These are phyloP conservation scores for Megamerina dolium DNA, from an alignment of 2,888 invertebrate species.

Conservation along the genomic window DNA sequence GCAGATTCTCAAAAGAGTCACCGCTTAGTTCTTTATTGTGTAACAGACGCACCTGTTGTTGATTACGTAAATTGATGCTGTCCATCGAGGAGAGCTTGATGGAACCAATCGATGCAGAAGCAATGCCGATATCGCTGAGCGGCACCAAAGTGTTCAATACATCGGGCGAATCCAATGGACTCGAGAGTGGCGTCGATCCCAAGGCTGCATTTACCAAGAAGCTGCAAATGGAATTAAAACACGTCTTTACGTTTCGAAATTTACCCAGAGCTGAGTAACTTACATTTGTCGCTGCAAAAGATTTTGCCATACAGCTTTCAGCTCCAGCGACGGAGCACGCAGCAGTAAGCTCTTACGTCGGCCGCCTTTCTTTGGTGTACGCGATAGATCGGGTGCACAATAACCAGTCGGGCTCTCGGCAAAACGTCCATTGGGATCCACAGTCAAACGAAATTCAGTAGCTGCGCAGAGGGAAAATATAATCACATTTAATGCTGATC, in stretches of 20 bases:
- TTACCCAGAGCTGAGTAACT: constrained; percentile 37
- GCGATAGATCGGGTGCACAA: constrained; percentile 61
- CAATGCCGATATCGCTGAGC: constrained; percentile 46
- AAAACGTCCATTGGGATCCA: constrained; percentile 59
- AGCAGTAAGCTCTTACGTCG: constrained; percentile 66
- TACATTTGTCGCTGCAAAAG: constrained; percentile 81
- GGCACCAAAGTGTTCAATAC: constrained; percentile 51
- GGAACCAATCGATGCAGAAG: constrained; percentile 47
- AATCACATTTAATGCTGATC: not conserved
- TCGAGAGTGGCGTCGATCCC: constrained; percentile 70
- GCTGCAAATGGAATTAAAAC: constrained; percentile 52
- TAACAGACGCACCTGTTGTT: constrained; percentile 43
- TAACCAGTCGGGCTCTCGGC: constrained; percentile 69
- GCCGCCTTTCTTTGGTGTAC: constrained; percentile 59
- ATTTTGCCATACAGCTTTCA: constrained; percentile 89
- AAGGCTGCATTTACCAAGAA: constrained; percentile 76
- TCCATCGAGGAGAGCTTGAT: constrained; percentile 49
- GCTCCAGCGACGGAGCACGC: constrained; percentile 73
- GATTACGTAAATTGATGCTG: constrained; percentile 44
- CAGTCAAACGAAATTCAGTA: constrained; percentile 77
- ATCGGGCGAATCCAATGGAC: constrained; percentile 78
- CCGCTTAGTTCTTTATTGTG: constrained; percentile 37
- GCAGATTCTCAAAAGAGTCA: constrained; percentile 48
- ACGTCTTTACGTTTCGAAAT: not conserved
- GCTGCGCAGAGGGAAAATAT: constrained; percentile 50